Base-by-base conservation (phyloP, 2,113 vertebrate genomes). In the Mionectes macconnelli region DNA sequence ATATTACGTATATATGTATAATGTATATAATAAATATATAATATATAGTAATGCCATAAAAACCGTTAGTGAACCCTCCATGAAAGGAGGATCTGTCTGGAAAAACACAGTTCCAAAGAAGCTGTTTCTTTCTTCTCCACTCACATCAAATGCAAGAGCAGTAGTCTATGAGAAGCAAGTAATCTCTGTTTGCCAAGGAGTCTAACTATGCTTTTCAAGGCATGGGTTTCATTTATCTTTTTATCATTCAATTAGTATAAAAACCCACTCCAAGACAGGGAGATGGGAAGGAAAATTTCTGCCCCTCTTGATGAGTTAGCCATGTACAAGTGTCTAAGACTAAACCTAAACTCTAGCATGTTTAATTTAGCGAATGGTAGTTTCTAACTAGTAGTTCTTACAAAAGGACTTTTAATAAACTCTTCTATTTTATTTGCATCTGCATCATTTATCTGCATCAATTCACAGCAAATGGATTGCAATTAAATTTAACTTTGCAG, bases 391-490 rank as follows among this genome's bases (percentile, higher is more conserved):
- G 31, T 83, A 78, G 57, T 87, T 94, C 87, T 92, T 87, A 47
- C 8, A 25, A 68, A 75, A 70, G 31, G 47, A 92, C 76, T 55
- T 33, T 28, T 59, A 87, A 89, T 68, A 93, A 95, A 79, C 60
- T 89, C 93, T 96, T 91, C 89, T 23, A 9, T 90, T 96, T 97
- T 87, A 81, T 60, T 96, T 96, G 87, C 83, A n/a, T n/a, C n/a
- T n/a, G n/a, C n/a, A n/a, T n/a, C n/a, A n/a, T n/a, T n/a, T n/a
- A n/a, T n/a, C 67, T 96, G 18, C 91, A 94, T 81, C 62, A 95
- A 83, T 96, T 96, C 74, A 64, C 42, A 90, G 55, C 59, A 95
- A 97, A 90, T 96, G 90, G 90, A 90, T 85, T 96, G 49, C 53
- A 90, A 81, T 68, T 94, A 96, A 93, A 96, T 95, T 96, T 90